phyloP scores from a whole-genome alignment of 2,888 invertebrate genomes.

The Chrysotoxum bicinctum region DNA sequence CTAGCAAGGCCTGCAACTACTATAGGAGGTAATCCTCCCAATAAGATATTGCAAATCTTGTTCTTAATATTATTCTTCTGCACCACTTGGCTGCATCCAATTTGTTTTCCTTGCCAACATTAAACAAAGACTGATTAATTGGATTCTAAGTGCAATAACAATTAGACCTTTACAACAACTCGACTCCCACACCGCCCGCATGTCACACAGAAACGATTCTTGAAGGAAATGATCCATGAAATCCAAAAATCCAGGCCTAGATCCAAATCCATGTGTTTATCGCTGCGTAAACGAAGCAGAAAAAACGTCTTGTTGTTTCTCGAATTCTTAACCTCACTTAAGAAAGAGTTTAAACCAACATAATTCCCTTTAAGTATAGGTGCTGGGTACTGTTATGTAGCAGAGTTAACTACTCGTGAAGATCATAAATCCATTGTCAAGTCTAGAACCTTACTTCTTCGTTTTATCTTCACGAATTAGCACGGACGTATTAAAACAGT shows the following conservation, averaged over 20 bases:
- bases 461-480: slow-evolving; percentile 13
- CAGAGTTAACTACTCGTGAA: slow-evolving; percentile 66
- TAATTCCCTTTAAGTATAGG: background rate
- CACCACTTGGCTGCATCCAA: slow-evolving; percentile 40
- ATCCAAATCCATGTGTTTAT: slow-evolving; percentile 56
- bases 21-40: background rate
- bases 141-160: slow-evolving; percentile 48
- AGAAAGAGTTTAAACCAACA: background rate
- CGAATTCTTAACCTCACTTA: background rate
- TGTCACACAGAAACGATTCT: slow-evolving; percentile 2
- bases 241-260: slow-evolving; percentile 33
- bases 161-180: slow-evolving; percentile 36
- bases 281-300: slow-evolving; percentile 71
- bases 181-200: background rate
- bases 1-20: too few species aligned
- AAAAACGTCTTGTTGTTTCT: slow-evolving; percentile 35
- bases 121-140: slow-evolving; percentile 47
- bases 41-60: background rate
- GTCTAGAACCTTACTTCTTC: slow-evolving; percentile 11
- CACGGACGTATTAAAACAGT: background rate
- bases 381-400: background rate
- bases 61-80: background rate
- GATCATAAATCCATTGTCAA: slow-evolving; percentile 63
- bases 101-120: slow-evolving; percentile 25
- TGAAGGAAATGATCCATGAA: slow-evolving; percentile 34